Conservation (phyloP, 1,140 invertebrate species). For the Pachyrhynchus sulphureomaculatus region DNA sequence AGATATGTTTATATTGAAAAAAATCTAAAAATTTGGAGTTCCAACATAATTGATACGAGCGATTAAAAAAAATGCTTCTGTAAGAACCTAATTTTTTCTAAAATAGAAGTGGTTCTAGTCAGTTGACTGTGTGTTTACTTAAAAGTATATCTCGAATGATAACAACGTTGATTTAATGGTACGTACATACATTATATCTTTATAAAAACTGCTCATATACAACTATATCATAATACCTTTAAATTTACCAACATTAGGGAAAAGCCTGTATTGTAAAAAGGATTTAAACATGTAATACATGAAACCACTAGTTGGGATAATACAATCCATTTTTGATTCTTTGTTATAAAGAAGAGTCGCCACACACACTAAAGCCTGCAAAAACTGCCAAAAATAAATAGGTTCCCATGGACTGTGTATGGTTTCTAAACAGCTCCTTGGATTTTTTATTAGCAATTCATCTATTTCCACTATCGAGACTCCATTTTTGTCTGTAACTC, state of each 20-base stretch:
- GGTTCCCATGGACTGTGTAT: slow-evolving; percentile 58
- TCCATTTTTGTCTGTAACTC: slow-evolving; percentile 50
- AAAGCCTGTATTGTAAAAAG: slow-evolving; percentile 55
- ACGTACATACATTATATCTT: no score
- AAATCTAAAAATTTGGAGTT: no score
- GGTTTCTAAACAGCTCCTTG: slow-evolving; percentile 50
- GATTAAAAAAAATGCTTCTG: no score
- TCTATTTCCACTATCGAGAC: slow-evolving; percentile 56
- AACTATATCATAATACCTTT: no score
- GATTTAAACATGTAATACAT: slow-evolving; percentile 53
- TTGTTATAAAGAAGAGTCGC: slow-evolving; percentile 52
- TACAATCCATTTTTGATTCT: not conserved
- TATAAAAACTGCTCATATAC: no score
- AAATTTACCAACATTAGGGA: slow-evolving; percentile 49
- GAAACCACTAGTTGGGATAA: slow-evolving; percentile 42
- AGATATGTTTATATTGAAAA: no score
- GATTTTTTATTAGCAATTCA: slow-evolving; percentile 50
- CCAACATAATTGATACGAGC: no score
- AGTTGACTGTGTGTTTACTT: no score
- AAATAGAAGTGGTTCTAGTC: no score
- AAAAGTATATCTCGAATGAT: no score
- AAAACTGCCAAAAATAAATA: slow-evolving; percentile 62
- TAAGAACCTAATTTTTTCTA: no score
- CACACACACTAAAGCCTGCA: slow-evolving; percentile 56
- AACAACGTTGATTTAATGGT: no score